Percentiles rank a stretch among this genome's conserved stretches.
These are phyloP conservation scores for Enoplosus armatus DNA, from an alignment of 2,797 vertebrate genomes.

Conservation along the genomic window DNA sequence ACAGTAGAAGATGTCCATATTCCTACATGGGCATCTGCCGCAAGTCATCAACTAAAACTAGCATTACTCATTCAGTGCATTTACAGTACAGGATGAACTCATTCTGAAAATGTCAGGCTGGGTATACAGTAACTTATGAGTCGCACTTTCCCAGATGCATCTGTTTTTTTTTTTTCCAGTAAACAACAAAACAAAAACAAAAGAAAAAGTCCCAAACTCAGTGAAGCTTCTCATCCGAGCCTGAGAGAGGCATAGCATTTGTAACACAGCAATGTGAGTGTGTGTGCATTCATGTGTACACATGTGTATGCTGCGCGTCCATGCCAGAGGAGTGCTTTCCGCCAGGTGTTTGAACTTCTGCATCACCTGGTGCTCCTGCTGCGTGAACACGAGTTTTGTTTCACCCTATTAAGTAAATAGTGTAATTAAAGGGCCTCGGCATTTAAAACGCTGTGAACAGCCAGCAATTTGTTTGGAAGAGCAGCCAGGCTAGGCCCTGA, in stretches of 20 bases:
- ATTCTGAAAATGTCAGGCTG: slow-evolving; percentile 43
- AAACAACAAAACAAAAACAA: slow-evolving; percentile 52
- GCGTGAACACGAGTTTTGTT: slow-evolving; percentile 83
- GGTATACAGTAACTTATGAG: slow-evolving; percentile 33
- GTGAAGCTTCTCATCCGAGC: slow-evolving; percentile 33
- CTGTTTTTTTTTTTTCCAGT: slow-evolving; percentile 3
- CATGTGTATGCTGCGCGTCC: slow-evolving; percentile 44
- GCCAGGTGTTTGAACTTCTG: slow-evolving; percentile 84
- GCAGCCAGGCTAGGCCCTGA: slow-evolving; percentile 80
- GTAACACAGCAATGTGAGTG: slow-evolving; percentile 36
- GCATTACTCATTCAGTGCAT: slow-evolving; percentile 49
- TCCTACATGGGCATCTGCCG: slow-evolving; percentile 33
- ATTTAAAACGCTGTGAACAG: slow-evolving; percentile 84
- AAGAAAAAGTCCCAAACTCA: slow-evolving; percentile 47
- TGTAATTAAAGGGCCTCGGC: slow-evolving; percentile 84
- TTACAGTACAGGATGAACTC: slow-evolving; percentile 46
- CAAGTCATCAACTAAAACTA: slow-evolving; percentile 48
- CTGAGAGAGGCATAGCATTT: slow-evolving; percentile 16
- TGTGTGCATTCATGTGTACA: slow-evolving; percentile 54
- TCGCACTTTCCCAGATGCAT: slow-evolving; percentile 37
- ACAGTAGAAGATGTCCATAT: slow-evolving; percentile 23
- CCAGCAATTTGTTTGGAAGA: slow-evolving; percentile 87
- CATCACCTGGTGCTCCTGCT: slow-evolving; percentile 83
- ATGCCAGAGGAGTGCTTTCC: slow-evolving; percentile 70
- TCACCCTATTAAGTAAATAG: slow-evolving; percentile 87